phyloP scores from a whole-genome alignment of 2,797 vertebrate genomes.

The Heliangelus exortis region DNA sequence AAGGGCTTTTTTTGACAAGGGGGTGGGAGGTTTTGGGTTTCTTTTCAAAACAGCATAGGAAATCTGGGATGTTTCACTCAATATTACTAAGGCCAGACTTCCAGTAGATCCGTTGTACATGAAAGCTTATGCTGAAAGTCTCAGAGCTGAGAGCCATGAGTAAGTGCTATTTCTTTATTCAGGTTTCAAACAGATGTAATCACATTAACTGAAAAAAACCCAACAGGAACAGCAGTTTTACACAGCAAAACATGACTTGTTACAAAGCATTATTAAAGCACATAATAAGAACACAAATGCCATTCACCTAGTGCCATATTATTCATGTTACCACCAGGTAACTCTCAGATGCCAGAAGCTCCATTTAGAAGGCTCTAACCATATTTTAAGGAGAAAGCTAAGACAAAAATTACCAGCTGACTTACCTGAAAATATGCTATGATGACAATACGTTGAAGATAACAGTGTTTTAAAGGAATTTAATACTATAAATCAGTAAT shows the following conservation, averaged over 20 bases:
- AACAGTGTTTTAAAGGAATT: neutral
- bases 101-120: neutral
- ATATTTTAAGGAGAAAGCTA: neutral
- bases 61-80: neutral
- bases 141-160: neutral
- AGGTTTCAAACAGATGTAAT: neutral
- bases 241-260: neutral
- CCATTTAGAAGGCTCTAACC: neutral
- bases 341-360: neutral
- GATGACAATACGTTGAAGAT: neutral
- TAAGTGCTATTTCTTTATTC: neutral
- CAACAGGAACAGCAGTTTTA: neutral
- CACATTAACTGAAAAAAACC: neutral
- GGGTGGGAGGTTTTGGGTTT: neutral
- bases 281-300: neutral
- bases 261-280: neutral
- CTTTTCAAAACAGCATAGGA: neutral
- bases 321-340: neutral
- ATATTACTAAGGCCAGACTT: slow-evolving; percentile 10
- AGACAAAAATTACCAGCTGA: neutral
- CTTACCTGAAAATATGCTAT: neutral
- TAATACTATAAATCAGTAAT: neutral
- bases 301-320: neutral
- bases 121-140: neutral
- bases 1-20: neutral